Evolutionary conservation across 2,888 invertebrate species (phyloP), one percentile per base, ranked within the genome.

Genomic region (Meiosimyza decipiens): DNA sequence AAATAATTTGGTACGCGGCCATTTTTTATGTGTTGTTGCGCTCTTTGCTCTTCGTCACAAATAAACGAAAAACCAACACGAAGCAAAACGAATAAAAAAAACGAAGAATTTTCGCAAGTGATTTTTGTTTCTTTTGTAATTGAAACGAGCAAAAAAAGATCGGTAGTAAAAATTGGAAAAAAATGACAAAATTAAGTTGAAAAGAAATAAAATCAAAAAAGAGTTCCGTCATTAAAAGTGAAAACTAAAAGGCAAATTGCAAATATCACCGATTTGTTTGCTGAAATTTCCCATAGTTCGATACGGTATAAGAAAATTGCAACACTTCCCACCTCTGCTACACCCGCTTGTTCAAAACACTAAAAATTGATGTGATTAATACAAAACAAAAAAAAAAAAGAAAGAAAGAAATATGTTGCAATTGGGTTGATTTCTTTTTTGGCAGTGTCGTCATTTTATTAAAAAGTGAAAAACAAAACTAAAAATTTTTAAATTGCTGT

Each of bases 1-100:
- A 57, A 62, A 59, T 13, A 15, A 18, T 84, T 83, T 82, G 81
- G 80, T 82, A 77, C 81, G 83, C 83, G 82, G 85, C 84, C 84
- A 84, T 84, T 84, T 84, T 82, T 83, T 84, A 70, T 70, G 69
- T 69, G 70, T 63, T 62, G 70, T 70, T 70, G 63, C 22, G 70
- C 57, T 70, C 62, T 62, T 62, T 63, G 70, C 54, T 62, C 70
- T 40, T 40, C 40, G 40, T 40, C 54, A 54, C 40, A 76, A 73
- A 77, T n/a, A 64, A 51, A 70, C 54, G 40, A 63, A 63, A 13
- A 49, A 18, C 13, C 59, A 60, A 60, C 59, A 80, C 79, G 81
- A 82, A 82, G 80, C 79, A 79, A 74, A 80, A 77, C 59, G 60
- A 28, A 59, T 22, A 40, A 55, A 18, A 22, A 67, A 75, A 73